These are phyloP conservation scores for Stomatorhinus walkeri DNA, from an alignment of 2,797 vertebrate species.

Conservation along the genomic window DNA sequence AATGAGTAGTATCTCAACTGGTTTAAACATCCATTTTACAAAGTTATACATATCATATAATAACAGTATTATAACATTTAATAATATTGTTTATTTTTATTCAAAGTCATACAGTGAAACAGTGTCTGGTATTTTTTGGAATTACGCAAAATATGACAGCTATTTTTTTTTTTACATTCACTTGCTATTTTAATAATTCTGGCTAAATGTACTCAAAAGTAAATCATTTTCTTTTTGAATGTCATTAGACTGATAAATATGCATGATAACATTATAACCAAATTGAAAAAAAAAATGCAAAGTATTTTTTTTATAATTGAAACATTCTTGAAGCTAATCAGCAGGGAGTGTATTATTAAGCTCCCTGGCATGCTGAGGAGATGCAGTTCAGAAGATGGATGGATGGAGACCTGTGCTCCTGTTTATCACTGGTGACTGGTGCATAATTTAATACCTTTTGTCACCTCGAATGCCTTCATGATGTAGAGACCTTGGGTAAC, in stretches of 20 bases:
- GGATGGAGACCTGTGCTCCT: background rate
- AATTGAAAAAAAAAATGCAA: background rate
- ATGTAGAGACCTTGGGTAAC: background rate
- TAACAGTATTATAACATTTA: background rate
- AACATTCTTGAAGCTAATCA: background rate
- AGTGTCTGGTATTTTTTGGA: background rate
- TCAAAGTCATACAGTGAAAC: background rate
- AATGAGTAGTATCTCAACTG: background rate
- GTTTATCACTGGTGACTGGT: background rate
- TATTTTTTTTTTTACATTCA: background rate
- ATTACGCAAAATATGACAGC: background rate
- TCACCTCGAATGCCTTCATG: background rate
- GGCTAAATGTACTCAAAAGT: background rate
- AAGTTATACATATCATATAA: background rate
- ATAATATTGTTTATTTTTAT: background rate
- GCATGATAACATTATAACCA: background rate
- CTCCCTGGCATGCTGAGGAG: background rate
- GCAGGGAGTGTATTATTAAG: background rate
- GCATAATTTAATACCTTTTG: background rate
- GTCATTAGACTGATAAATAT: background rate
- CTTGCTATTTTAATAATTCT: background rate
- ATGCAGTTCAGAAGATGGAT: background rate
- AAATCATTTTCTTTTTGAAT: background rate
- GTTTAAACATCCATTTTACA: background rate
- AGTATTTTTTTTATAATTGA: background rate